phyloP scores from a whole-genome alignment of 1,140 invertebrate species.

The Lycorma delicatula region DNA sequence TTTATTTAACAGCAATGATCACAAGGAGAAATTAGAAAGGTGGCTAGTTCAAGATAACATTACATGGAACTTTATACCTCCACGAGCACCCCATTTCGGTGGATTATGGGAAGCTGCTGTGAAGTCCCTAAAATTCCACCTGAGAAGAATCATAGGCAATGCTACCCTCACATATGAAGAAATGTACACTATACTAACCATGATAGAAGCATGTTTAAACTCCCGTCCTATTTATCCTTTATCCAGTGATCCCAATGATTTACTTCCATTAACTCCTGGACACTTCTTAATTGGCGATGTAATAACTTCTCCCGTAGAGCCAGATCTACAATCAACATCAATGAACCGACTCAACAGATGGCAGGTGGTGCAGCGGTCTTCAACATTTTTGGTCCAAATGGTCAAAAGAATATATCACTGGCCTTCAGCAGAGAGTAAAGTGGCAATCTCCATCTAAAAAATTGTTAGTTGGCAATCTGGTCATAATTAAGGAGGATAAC shows the following conservation, averaged over 20 bases:
- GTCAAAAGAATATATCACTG: slow-evolving; percentile 31
- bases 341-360: slow-evolving; percentile 23
- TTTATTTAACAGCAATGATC: background rate
- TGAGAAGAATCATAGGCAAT: no score
- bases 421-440: slow-evolving; percentile 28
- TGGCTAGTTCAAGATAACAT: background rate
- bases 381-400: slow-evolving; percentile 35
- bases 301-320: slow-evolving; percentile 31
- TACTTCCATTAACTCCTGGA: slow-evolving; percentile 25
- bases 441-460: slow-evolving; percentile 21
- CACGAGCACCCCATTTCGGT: slow-evolving; percentile 27
- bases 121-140: no score
- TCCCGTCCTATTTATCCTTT: slow-evolving; percentile 25
- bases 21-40: background rate
- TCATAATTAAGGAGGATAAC: slow-evolving; percentile 34
- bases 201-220: slow-evolving; percentile 33
- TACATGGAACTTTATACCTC: slow-evolving; percentile 29
- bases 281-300: slow-evolving; percentile 31
- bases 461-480: no score
- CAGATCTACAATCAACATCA: slow-evolving; percentile 31
- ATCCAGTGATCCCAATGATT: slow-evolving; percentile 27
- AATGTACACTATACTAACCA: no score
- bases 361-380: slow-evolving; percentile 23
- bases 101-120: slow-evolving; percentile 32
- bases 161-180: no score